A percentile compares a stretch with the other conserved stretches of the same genome.
These are phyloP conservation scores for Hyles vespertilio DNA, from an alignment of 1,140 invertebrate species.

Conservation along the genomic window DNA sequence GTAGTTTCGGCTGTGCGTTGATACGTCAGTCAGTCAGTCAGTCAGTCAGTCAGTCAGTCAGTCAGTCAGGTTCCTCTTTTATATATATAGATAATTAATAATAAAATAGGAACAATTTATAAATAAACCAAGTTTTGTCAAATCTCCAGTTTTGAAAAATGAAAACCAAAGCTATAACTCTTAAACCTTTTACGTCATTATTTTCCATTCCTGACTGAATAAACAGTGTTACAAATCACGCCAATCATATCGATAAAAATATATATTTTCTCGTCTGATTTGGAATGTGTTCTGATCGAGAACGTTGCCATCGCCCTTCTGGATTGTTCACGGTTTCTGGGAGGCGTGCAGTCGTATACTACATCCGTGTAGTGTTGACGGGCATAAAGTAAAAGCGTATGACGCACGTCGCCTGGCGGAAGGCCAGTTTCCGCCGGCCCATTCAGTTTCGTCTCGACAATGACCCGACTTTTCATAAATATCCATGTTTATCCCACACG, in stretches of 20 bases:
- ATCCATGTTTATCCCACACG: slow-evolving; percentile 10
- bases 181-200: too few relatives aligned
- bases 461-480: slow-evolving; percentile 55
- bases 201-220: too few relatives aligned
- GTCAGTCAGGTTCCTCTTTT: too few relatives aligned
- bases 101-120: too few relatives aligned
- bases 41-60: too few relatives aligned
- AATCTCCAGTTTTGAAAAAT: not conserved
- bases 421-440: slow-evolving; percentile 56
- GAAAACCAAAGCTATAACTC: too few relatives aligned
- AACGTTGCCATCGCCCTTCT: slow-evolving; percentile 25
- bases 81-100: too few relatives aligned
- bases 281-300: slow-evolving; percentile 5
- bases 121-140: not conserved
- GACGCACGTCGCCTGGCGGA: slow-evolving; percentile 55
- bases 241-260: too few relatives aligned
- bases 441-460: slow-evolving; percentile 62
- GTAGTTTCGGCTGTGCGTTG: too few relatives aligned
- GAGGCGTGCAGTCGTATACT: slow-evolving; percentile 5
- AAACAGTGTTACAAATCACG: too few relatives aligned
- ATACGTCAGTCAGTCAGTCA: too few relatives aligned
- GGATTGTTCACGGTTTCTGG: slow-evolving; percentile 2
- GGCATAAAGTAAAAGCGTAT: slow-evolving; percentile 38
- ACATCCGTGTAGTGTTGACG: slow-evolving; percentile 22
- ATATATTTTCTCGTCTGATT: slow-evolving; percentile 9